Conservation (phyloP, 2,113 vertebrate species). For the Phalacrocorax carbo region DNA sequence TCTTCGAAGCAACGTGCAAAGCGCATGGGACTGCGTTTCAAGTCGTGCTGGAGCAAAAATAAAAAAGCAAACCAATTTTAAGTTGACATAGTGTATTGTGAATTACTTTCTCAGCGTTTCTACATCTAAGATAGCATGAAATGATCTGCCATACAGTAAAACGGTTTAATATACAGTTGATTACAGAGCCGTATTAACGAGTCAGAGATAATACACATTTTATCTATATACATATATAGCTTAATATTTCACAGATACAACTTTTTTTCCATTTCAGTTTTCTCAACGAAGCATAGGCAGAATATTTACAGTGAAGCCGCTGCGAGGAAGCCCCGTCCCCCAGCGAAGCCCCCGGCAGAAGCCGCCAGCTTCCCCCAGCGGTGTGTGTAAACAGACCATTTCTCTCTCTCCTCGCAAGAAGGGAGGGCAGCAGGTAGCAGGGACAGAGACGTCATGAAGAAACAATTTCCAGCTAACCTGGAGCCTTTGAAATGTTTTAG, state of each 20-base stretch:
- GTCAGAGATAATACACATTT: neutral
- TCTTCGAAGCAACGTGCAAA: neutral
- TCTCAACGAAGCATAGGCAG: constrained; percentile 23
- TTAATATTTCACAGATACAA: constrained; percentile 49
- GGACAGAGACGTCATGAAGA: neutral
- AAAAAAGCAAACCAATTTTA: constrained; percentile 28
- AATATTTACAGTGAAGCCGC: constrained; percentile 36
- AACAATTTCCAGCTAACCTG: neutral
- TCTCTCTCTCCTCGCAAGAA: neutral
- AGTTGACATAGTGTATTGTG: constrained; percentile 67
- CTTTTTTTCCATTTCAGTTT: neutral
- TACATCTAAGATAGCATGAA: constrained; percentile 31
- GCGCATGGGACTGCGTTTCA: neutral
- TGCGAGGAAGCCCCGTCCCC: neutral
- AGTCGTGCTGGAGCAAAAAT: constrained; percentile 26
- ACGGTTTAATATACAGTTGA: constrained; percentile 48
- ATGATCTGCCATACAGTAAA: constrained; percentile 37
- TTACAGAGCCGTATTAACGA: constrained; percentile 46
- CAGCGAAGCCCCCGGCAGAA: neutral
- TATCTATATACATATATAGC: constrained; percentile 55
- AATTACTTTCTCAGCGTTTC: constrained; percentile 51
- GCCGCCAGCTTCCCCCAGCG: neutral
- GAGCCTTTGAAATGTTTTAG: neutral
- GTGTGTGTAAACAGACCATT: neutral
- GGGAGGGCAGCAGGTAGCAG: neutral